Evolutionary conservation across 2,888 invertebrate genomes (phyloP).

Genomic region (Pseudococcus viburni): DNA sequence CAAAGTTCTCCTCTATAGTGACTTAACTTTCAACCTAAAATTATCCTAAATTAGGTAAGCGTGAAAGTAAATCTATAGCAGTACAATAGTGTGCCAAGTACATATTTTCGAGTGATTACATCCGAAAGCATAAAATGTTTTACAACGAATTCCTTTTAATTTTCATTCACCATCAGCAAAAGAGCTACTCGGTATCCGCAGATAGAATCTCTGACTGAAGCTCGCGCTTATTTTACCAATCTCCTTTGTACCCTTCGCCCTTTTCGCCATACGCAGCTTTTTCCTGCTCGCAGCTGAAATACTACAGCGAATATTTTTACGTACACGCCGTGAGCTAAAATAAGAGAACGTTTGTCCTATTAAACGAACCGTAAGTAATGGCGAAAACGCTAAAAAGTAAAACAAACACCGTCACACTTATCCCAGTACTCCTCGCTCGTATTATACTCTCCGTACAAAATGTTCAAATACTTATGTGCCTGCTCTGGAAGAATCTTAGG

Average conservation of each 20-base stretch:
- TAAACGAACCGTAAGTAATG: constrained; percentile 55
- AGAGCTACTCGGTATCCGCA: neutral
- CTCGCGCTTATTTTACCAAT: neutral
- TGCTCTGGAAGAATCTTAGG: neutral
- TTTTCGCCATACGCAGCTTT: neutral
- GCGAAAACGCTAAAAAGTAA: constrained; percentile 49
- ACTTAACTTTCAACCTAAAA: constrained; percentile 62
- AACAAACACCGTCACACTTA: constrained; percentile 51
- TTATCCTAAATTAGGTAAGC: constrained; percentile 63
- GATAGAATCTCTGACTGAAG: neutral
- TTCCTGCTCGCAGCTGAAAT: neutral
- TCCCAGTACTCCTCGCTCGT: neutral
- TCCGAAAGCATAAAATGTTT: constrained; percentile 57
- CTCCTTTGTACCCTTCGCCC: neutral
- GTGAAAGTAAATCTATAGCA: constrained; percentile 61
- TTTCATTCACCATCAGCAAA: neutral
- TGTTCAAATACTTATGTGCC: constrained; percentile 17
- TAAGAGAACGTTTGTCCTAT: constrained; percentile 23
- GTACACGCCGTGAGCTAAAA: constrained; percentile 13
- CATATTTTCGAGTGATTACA: constrained; percentile 58
- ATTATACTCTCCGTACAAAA: neutral
- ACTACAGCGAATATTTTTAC: neutral
- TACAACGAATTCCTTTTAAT: constrained; percentile 56
- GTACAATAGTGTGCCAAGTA: constrained; percentile 58
- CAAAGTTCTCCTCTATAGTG: constrained; percentile 43